Percentiles rank a stretch among this genome's conserved stretches.
phyloP scores from a whole-genome alignment of 2,113 vertebrate species.

The Tretioscincus oriximinensis region DNA sequence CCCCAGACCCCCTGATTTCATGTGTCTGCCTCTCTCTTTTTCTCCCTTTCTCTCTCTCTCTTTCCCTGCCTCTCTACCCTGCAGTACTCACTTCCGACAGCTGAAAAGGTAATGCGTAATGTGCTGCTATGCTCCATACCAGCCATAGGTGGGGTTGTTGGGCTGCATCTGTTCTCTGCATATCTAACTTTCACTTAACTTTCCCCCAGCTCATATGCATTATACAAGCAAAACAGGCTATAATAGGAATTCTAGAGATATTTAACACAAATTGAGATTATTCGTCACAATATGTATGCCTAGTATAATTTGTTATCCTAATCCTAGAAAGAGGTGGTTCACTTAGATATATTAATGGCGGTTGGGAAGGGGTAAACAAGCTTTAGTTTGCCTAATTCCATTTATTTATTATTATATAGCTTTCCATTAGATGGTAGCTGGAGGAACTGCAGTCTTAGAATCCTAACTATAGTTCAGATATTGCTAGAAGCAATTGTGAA shows the following conservation, averaged over 20 bases:
- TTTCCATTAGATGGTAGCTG: background rate
- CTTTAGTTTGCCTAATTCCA: background rate
- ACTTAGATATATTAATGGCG: no score
- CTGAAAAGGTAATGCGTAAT: conserved; percentile 49
- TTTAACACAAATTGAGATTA: background rate
- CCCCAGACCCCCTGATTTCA: conserved; percentile 17
- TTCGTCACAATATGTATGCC: background rate
- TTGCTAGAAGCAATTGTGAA: background rate
- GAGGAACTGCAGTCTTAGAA: background rate
- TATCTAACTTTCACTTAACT: background rate
- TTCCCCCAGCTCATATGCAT: no score
- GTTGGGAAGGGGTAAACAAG: no score
- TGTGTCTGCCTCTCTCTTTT: conserved; percentile 41
- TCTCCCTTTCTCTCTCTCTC: conserved; percentile 14
- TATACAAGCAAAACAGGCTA: background rate
- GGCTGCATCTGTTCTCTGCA: background rate
- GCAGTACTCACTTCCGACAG: conserved; percentile 54
- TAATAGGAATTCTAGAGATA: background rate
- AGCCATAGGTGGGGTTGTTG: background rate
- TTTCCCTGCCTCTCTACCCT: conserved; percentile 24
- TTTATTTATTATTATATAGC: background rate
- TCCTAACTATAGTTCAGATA: background rate
- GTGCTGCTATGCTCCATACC: background rate
- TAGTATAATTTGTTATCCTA: background rate
- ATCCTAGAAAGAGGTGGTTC: background rate